A percentile compares a stretch with the other conserved stretches of the same genome.
Conservation (phyloP, 2,888 invertebrate genomes). For the Amiota minor region DNA sequence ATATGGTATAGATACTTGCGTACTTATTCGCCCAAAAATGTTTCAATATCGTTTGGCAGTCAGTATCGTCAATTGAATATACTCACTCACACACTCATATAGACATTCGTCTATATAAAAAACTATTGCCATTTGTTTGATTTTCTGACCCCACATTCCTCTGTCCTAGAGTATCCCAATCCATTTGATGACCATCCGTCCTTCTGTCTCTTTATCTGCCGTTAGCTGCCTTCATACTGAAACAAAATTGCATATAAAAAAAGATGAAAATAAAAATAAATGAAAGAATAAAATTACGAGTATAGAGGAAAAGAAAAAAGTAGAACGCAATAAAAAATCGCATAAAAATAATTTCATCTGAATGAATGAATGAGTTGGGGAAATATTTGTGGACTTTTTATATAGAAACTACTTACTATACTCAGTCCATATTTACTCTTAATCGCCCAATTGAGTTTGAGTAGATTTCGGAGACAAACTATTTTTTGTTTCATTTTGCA, state of each 20-base stretch:
- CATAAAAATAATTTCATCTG: conserved; percentile 64
- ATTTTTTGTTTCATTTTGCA: no score
- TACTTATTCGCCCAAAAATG: conserved; percentile 28
- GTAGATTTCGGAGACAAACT: no score
- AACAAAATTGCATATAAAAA: conserved; percentile 35
- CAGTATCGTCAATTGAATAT: conserved; percentile 55
- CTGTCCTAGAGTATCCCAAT: conserved; percentile 10
- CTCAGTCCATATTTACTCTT: no score
- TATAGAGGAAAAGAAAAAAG: conserved; percentile 57
- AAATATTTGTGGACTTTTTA: no score
- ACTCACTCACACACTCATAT: no score
- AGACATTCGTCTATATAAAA: no score
- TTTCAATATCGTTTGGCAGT: conserved; percentile 36
- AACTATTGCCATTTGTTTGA: no score
- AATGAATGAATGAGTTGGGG: conserved; percentile 39
- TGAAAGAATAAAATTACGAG: conserved; percentile 52
- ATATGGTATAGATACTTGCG: conserved; percentile 40
- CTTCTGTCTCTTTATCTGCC: conserved; percentile 47
- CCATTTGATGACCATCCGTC: conserved; percentile 10
- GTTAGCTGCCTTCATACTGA: conserved; percentile 48
- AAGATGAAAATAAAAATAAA: conserved; percentile 6
- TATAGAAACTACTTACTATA: no score
- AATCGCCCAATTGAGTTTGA: no score
- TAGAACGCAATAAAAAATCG: conserved; percentile 60
- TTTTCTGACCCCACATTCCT: neutral